Base-by-base conservation (phyloP, 2,888 invertebrate genomes). In the Ophioninae sp. region DNA sequence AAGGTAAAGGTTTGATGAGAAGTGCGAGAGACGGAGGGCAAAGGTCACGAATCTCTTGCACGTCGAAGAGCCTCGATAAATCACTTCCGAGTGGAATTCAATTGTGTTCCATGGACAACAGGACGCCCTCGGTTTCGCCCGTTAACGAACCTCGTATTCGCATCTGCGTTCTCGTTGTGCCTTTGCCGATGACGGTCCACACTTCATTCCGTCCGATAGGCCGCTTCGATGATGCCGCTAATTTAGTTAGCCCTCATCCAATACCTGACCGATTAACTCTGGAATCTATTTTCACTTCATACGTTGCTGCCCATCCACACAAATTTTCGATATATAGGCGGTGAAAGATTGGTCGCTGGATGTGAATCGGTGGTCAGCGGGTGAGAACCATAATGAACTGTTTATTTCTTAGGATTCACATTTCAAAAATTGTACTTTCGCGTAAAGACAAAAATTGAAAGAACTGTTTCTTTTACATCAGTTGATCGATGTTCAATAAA, bases 151-250 rank as follows among this genome's bases (percentile, higher is more conserved):
- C 73, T 76, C 76, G 69, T 75, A 77, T 73, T 67, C 50, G 50
- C 30, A 61, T 39, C 44, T 73, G 21, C 61, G 39, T 70, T 65
- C 80, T 81, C 65, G 81, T 77, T 59, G n/a, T 75, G 74, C 73
- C 79, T 83, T 65, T 74, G 76, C 64, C 41, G 74, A 67, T 76
- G 59, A 65, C 76, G 77, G 81, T 69, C 84, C 79, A 65, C 74
- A 83, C 81, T 86, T 84, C 81, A 86, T 87, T 84, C 84, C 77
- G 67, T 85, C 75, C 74, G 82, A 82, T 85, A 81, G 79, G 79
- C 80, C 80, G 83, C 78, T 82, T 70, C 84, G 79, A 56, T 81
- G 84, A 87, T 76, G 76, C 77, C 79, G 79, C 57, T 85, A 86
- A 86, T 79, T 72, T 64, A 82, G 75, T 84, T 85, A 86, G 81